Base-by-base conservation (phyloP, 2,113 vertebrate species). In the Vulpes lagopus region DNA sequence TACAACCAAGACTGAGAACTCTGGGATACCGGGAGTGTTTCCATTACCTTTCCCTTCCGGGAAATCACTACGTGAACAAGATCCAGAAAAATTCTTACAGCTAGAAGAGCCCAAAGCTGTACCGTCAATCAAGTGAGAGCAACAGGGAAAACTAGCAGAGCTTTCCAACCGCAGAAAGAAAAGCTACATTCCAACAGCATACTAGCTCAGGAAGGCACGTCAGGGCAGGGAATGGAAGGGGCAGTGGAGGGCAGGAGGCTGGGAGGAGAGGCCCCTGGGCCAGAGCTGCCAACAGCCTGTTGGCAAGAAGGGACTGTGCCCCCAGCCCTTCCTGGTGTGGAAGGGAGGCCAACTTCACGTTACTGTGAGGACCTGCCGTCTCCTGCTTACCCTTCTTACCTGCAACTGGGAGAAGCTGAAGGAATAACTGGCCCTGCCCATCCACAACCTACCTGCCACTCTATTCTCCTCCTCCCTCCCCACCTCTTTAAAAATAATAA, bases 111-210 rank as follows among this genome's bases (percentile, higher is more conserved):
- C 67, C 86, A 51, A 43, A 60, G 57, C 22, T 79, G 15, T 43
- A 38, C 65, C n/a, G 43, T 84, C 49, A 51, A 23, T 89, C 38
- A 49, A 85, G 57, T 92, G 67, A 55, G 22, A 88, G n/a, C 25
- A 35, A 53, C 67, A 90, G 88, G 87, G 86, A 96, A 96, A 80
- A 89, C 83, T 59, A 86, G 89, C n/a, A 88, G 79, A 71, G 65
- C 79, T 65, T 49, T 91, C 12, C 11, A 73, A 38, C 35, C 8
- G 14, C 38, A 80, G 90, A 67, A 80, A 84, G 89, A 65, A 95
- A 85, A 89, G 65, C 73, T 30, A 55, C 81, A 78, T 92, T 81
- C 53, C 65, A 90, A 11, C 2, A 9, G 65, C 53, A 76, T 53
- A 49, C 80, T 84, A 84, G 57, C 59, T 32, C 76, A 82, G 35